A percentile compares a stretch with the other conserved stretches of the same genome.
Conservation (phyloP, 2,113 vertebrate species). For the Lampris megalopsis region DNA sequence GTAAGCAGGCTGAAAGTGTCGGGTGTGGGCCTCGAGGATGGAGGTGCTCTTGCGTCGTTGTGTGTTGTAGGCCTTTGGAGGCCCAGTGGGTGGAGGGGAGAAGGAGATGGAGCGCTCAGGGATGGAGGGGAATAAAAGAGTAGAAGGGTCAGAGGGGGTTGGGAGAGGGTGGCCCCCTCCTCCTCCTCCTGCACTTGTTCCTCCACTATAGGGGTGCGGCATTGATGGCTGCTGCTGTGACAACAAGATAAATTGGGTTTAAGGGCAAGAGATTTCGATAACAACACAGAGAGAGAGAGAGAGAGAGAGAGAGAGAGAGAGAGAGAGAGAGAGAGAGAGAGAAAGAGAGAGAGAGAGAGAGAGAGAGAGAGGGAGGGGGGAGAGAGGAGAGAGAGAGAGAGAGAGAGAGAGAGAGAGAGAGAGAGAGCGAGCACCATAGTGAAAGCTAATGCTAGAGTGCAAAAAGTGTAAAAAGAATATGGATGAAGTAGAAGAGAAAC, state of each 20-base stretch:
- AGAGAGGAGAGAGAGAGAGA: too few species aligned
- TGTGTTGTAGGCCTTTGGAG: slow-evolving; percentile 90
- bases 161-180: slow-evolving; percentile 68
- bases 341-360: slow-evolving; percentile 47
- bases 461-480: slow-evolving; percentile 25
- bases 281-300: slow-evolving; percentile 45
- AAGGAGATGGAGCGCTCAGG: slow-evolving; percentile 95
- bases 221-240: slow-evolving; percentile 94
- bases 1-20: slow-evolving; percentile 91
- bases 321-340: too few species aligned
- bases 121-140: slow-evolving; percentile 91
- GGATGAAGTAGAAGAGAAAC: slow-evolving; percentile 9
- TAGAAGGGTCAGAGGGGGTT: slow-evolving; percentile 88
- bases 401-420: slow-evolving; percentile 49
- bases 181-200: slow-evolving; percentile 76
- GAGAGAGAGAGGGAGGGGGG: slow-evolving; percentile 52
- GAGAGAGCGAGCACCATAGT: slow-evolving; percentile 55
- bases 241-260: slow-evolving; percentile 95
- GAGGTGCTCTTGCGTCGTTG: slow-evolving; percentile 98
- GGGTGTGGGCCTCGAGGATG: slow-evolving; percentile 94
- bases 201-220: slow-evolving; percentile 85
- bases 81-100: slow-evolving; percentile 93
- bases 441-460: slow-evolving; percentile 53
- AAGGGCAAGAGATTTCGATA: slow-evolving; percentile 63
- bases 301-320: slow-evolving; percentile 46